phyloP scores from a whole-genome alignment of 2,888 invertebrate species.

The Eudemis profundana region DNA sequence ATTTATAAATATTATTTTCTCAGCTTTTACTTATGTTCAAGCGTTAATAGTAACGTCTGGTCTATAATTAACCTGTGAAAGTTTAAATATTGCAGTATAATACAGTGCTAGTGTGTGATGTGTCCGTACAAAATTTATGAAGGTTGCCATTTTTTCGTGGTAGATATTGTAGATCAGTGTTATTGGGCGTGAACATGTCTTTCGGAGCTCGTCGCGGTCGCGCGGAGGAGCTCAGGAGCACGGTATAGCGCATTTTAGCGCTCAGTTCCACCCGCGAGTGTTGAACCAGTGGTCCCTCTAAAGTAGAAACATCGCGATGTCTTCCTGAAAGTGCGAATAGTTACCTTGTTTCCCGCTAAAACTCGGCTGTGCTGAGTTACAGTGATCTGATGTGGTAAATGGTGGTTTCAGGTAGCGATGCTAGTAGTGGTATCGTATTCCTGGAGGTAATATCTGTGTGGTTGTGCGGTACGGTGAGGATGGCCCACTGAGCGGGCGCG shows the following conservation, averaged over 20 bases:
- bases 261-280: slow-evolving; percentile 49
- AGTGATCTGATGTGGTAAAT: slow-evolving; percentile 51
- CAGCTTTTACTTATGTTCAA: slow-evolving; percentile 85
- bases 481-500: slow-evolving; percentile 83
- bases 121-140: slow-evolving; percentile 72
- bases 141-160: slow-evolving; percentile 84
- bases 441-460: slow-evolving; percentile 84
- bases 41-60: slow-evolving; percentile 84
- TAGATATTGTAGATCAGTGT: slow-evolving; percentile 74
- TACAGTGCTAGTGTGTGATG: slow-evolving; percentile 75
- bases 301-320: slow-evolving; percentile 24
- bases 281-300: slow-evolving; percentile 16
- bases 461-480: slow-evolving; percentile 85
- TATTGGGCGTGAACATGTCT: slow-evolving; percentile 72
- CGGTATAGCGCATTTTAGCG: slow-evolving; percentile 47
- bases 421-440: slow-evolving; percentile 81
- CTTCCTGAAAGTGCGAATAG: slow-evolving; percentile 26
- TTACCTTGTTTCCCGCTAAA: background rate
- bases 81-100: slow-evolving; percentile 84
- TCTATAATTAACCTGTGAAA: slow-evolving; percentile 84
- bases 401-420: slow-evolving; percentile 80
- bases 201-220: slow-evolving; percentile 52
- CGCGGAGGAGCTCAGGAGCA: slow-evolving; percentile 54
- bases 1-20: slow-evolving; percentile 86
- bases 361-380: slow-evolving; percentile 1